phyloP scores from a whole-genome alignment of 2,113 vertebrate species.

The Centrocercus urophasianus region DNA sequence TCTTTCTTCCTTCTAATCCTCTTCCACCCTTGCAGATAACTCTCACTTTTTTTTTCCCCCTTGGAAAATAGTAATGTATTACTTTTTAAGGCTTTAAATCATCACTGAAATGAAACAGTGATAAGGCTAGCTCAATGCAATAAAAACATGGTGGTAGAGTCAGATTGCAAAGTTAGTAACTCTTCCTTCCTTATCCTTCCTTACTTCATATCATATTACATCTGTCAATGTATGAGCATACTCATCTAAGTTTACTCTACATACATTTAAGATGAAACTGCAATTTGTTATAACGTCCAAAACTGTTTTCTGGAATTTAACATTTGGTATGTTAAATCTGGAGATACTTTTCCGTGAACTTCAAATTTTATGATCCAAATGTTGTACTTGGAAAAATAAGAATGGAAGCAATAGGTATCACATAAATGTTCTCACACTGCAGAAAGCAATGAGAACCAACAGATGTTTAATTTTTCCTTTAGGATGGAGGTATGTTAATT shows the following conservation, averaged over 20 bases:
- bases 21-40: not conserved
- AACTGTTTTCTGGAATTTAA: not conserved
- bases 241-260: not conserved
- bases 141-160: not conserved
- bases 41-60: not conserved
- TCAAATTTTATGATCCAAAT: not conserved
- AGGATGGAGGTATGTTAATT: not conserved
- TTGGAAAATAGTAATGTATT: not conserved
- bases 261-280: not conserved
- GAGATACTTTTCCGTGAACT: not conserved
- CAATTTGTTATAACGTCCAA: not conserved
- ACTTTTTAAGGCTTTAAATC: constrained; percentile 18
- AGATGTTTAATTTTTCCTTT: not conserved
- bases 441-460: not conserved
- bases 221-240: not conserved
- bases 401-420: not conserved
- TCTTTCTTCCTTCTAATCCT: not conserved
- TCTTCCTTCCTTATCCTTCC: not conserved
- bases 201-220: not conserved
- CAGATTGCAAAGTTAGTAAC: not conserved
- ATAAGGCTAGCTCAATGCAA: constrained; percentile 3
- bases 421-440: not conserved
- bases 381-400: not conserved
- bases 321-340: not conserved
- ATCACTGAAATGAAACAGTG: not conserved